Evolutionary conservation across 30 jellyfish, hydroid and myxozoan genomes (phyloP).

Genomic region (Aurelia aurita): DNA sequence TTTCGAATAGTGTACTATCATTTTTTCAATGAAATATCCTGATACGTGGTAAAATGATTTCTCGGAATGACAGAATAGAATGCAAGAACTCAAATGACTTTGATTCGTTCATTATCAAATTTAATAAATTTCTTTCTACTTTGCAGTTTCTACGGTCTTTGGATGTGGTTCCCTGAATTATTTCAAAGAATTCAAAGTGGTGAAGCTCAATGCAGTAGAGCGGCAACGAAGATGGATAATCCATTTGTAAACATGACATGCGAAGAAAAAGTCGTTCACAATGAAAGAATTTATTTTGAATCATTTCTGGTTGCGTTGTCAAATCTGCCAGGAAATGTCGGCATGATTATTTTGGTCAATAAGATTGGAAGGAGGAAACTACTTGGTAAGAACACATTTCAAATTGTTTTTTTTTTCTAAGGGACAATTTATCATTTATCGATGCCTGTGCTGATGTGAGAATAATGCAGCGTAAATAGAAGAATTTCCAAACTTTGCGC

Average conservation of each 20-base stretch:
- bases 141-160: slow-evolving; percentile 90
- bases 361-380: slow-evolving; percentile 83
- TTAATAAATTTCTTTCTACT: background rate
- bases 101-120: too few relatives aligned
- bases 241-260: slow-evolving; percentile 81
- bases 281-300: slow-evolving; percentile 74
- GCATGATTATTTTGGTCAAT: slow-evolving; percentile 71
- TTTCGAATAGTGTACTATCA: too few relatives aligned
- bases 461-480: too few relatives aligned
- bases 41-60: too few relatives aligned
- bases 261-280: slow-evolving; percentile 71
- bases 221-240: slow-evolving; percentile 29
- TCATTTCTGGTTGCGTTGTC: slow-evolving; percentile 94
- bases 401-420: too few relatives aligned
- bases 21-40: too few relatives aligned
- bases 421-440: too few relatives aligned
- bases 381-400: slow-evolving; percentile 61
- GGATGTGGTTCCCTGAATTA: slow-evolving; percentile 99
- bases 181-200: slow-evolving; percentile 91
- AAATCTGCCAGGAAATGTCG: slow-evolving; percentile 95
- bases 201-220: slow-evolving; percentile 86
- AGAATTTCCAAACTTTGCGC: too few relatives aligned
- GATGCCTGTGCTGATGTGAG: too few relatives aligned
- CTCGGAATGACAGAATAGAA: too few relatives aligned
- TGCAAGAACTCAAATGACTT: too few relatives aligned